Evolutionary conservation across 2,797 vertebrate species (phyloP), one percentile per base, ranked within the genome.

Genomic region (Sebastes wilsoni): DNA sequence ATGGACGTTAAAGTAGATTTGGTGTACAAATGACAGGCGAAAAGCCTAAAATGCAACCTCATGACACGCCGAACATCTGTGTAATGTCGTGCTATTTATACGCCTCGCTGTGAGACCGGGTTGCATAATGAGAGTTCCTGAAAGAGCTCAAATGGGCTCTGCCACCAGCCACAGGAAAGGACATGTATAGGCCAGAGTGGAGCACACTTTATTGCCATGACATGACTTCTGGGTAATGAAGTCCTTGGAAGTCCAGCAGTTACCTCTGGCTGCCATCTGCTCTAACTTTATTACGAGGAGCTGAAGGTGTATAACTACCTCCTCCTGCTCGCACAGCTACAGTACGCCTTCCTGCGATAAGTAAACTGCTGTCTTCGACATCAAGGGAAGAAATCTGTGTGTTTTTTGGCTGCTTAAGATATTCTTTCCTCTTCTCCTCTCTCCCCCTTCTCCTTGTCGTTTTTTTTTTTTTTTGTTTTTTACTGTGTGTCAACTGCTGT

Each of bases 401-500:
- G 14, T 82, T 66, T 66, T 66, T 49, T 68, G 42, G 11, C 25
- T 59, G 42, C 60, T 75, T 34, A 64, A 73, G 69, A 79, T 77
- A 60, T 66, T 73, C 54, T 8, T 59, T 54, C 22, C 65, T 49
- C 11, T 18, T 75, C 42, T 52, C 28, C 14, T 67, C 14, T 25
- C n/a, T 11, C 59, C 59, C 27, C 14, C n/a, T 60, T 82, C 52
- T 62, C 18, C 30, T 72, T 55, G 38, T 72, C 72, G 23, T 23
- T 23, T 23, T 23, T 23, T 23, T 56, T 56, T 77, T 75, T 90
- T 82, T 88, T 68, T 70, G 79, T 81, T 86, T 84, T 85, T 86
- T 69, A 66, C 71, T 38, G 52, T 74, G 70, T 84, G 83, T 86
- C 80, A 85, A 82, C 79, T 80, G 76, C 75, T 82, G 79, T 86